A percentile compares a stretch with the other conserved stretches of the same genome.
Conservation (phyloP, 2,797 vertebrate species). For the Lagodon rhomboides region DNA sequence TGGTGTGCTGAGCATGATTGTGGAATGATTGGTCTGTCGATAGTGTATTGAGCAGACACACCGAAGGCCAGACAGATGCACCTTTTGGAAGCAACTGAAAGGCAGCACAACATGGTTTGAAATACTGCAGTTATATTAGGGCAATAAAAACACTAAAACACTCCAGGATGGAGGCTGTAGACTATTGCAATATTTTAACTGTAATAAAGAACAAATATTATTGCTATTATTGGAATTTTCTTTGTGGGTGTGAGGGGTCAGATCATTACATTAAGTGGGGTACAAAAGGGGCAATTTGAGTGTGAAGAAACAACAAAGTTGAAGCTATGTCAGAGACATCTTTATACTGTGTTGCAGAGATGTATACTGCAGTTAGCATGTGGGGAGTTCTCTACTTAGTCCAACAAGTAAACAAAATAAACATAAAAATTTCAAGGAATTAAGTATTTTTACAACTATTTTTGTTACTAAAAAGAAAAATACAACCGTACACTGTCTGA, state of each 20-base stretch:
- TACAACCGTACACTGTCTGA: no score
- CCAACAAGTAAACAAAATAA: no score
- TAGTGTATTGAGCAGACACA: conserved; percentile 83
- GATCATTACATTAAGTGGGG: background rate
- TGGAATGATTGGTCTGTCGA: conserved; percentile 94
- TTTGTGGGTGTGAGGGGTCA: background rate
- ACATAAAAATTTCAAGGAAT: no score
- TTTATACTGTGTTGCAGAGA: no score
- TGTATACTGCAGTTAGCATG: no score
- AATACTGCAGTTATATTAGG: conserved; percentile 60
- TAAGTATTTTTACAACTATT: no score
- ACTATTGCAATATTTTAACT: conserved; percentile 6
- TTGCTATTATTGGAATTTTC: background rate
- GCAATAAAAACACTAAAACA: conserved; percentile 58
- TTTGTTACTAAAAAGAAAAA: no score
- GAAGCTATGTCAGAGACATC: no score
- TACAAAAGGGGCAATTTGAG: no score
- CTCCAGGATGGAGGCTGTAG: conserved; percentile 21
- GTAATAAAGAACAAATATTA: conserved; percentile 13
- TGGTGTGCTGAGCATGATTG: conserved; percentile 95
- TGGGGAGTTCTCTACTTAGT: no score
- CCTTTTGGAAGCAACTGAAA: conserved; percentile 71
- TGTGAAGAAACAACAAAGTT: no score
- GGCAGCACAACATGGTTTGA: conserved; percentile 61
- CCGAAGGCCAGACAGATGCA: conserved; percentile 71